Percentiles rank a stretch among this genome's conserved stretches.
phyloP scores from a whole-genome alignment of 2,113 vertebrate genomes.

The Dromas ardeola region DNA sequence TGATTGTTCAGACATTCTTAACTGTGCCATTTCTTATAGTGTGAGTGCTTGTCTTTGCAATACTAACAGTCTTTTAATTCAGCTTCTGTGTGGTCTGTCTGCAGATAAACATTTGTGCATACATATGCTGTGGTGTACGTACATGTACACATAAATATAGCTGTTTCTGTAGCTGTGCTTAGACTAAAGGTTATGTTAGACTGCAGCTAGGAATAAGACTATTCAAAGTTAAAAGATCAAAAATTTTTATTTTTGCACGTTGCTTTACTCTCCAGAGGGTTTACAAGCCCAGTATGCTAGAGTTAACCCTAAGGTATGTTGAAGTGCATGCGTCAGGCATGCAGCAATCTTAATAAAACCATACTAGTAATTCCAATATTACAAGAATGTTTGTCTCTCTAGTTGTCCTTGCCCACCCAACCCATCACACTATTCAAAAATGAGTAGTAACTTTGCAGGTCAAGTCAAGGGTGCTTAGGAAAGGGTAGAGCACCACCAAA shows the following conservation, averaged over 20 bases:
- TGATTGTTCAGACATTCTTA: not conserved
- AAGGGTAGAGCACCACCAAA: not conserved
- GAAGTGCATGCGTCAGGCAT: not conserved
- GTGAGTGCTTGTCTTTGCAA: not conserved
- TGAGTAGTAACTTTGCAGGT: not conserved
- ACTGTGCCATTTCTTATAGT: not conserved
- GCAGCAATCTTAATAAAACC: not conserved
- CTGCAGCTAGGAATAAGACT: not conserved
- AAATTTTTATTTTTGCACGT: not conserved
- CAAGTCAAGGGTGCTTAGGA: not conserved
- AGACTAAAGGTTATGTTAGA: not conserved
- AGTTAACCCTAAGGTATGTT: not conserved
- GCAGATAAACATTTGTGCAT: not conserved
- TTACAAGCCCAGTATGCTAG: not conserved
- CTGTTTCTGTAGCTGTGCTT: not conserved
- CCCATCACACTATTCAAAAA: not conserved
- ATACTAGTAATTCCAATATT: not conserved
- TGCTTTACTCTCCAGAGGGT: not conserved
- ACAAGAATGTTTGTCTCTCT: not conserved
- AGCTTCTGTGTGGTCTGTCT: not conserved
- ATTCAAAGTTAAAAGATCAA: not conserved
- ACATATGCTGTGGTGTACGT: not conserved
- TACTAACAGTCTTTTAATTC: not conserved
- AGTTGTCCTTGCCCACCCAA: not conserved
- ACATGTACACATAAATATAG: not conserved